A percentile compares a stretch with the other conserved stretches of the same genome.
Evolutionary conservation across 1,140 invertebrate species (phyloP).

Genomic region (Hetaerina americana): DNA sequence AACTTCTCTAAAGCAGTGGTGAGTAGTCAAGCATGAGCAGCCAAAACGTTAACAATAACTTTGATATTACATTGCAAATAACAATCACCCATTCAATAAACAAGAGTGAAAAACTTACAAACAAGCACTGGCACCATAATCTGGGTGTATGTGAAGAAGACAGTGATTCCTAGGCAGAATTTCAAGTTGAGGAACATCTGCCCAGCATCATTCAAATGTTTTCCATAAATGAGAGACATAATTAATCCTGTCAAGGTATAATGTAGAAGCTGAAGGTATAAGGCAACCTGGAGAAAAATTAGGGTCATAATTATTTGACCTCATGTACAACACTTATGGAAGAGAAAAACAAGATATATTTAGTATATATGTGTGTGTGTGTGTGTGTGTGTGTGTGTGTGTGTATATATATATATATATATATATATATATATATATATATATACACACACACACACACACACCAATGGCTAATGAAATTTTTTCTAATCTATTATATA

Average conservation of each 20-base stretch:
- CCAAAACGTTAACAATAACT: too few species aligned
- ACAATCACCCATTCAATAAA: neutral
- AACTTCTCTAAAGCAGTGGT: too few species aligned
- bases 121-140: conserved; percentile 42
- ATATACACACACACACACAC: too few species aligned
- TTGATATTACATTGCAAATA: neutral
- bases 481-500: too few species aligned
- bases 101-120: conserved; percentile 19
- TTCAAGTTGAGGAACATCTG: conserved; percentile 53
- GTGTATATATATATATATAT: too few species aligned
- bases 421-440: too few species aligned
- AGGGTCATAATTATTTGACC: neutral
- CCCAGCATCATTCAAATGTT: conserved; percentile 40
- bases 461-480: too few species aligned
- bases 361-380: too few species aligned
- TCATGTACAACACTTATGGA: too few species aligned
- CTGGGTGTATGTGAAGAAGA: conserved; percentile 49
- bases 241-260: conserved; percentile 41
- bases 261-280: conserved; percentile 43
- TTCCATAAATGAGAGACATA: conserved; percentile 43
- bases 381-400: too few species aligned
- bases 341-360: too few species aligned
- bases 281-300: conserved; percentile 25
- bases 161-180: conserved; percentile 44
- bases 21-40: too few species aligned